These are phyloP conservation scores for Antrozous pallidus DNA, from an alignment of 2,797 vertebrate genomes.

Conservation along the genomic window DNA sequence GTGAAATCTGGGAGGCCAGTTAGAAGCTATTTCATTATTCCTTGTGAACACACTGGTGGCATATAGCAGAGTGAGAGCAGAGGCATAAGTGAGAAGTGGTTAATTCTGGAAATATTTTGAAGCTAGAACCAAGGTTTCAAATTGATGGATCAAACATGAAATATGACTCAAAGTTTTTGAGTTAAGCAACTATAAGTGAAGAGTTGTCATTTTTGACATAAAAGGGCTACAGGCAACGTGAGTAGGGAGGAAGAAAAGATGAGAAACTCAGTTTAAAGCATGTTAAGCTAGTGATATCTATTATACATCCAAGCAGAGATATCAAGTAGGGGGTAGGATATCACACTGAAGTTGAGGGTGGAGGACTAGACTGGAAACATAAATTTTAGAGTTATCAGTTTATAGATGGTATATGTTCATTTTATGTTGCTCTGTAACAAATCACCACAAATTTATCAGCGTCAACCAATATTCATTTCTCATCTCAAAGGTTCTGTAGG, in stretches of 20 bases:
- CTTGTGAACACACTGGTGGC: neutral
- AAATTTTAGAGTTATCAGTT: neutral
- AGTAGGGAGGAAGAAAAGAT: neutral
- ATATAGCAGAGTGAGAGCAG: neutral
- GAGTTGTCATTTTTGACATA: neutral
- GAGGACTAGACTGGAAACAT: neutral
- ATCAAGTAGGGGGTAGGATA: neutral
- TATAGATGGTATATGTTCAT: neutral
- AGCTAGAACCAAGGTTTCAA: neutral
- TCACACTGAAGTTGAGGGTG: neutral
- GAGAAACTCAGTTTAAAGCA: neutral
- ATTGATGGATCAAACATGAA: neutral
- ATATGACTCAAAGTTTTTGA: neutral
- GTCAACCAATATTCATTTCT: neutral
- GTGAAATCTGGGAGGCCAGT: neutral
- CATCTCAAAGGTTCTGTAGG: neutral
- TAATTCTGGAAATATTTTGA: constrained; percentile 27
- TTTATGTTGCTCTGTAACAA: neutral
- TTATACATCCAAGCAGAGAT: neutral
- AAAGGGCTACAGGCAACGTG: neutral
- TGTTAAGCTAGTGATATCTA: neutral
- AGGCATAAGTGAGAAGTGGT: neutral
- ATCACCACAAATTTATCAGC: neutral
- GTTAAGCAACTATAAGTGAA: neutral
- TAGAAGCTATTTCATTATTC: neutral